Conservation (phyloP, 2,888 invertebrate species). For the Thereva unica region DNA sequence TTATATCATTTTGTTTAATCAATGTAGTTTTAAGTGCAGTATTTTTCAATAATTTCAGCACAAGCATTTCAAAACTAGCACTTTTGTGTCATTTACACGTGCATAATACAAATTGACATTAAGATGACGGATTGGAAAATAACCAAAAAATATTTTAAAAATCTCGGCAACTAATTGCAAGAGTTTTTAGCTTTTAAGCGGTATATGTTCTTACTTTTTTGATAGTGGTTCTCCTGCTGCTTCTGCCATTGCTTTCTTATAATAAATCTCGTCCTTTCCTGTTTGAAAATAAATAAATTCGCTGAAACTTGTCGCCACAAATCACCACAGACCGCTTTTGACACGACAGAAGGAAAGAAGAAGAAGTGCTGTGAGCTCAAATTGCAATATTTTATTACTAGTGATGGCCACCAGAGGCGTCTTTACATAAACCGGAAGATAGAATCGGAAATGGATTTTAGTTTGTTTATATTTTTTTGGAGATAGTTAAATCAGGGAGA, state of each 20-base stretch:
- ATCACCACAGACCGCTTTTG: too few relatives aligned
- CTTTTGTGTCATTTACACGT: background rate
- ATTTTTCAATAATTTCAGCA: background rate
- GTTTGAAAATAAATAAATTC: too few relatives aligned
- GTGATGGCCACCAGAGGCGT: too few relatives aligned
- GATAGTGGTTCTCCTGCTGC: conserved; percentile 15
- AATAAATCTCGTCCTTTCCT: too few relatives aligned
- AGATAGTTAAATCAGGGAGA: too few relatives aligned
- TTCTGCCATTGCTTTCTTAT: conserved; percentile 8
- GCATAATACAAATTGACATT: conserved; percentile 10
- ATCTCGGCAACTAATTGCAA: background rate
- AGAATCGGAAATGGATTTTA: too few relatives aligned
- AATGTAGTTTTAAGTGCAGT: conserved; percentile 9
- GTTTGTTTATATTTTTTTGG: too few relatives aligned
- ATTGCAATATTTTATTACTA: too few relatives aligned
- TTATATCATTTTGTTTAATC: conserved; percentile 5
- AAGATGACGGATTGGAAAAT: conserved; percentile 1
- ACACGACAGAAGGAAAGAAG: too few relatives aligned
- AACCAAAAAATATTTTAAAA: background rate
- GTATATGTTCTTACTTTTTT: conserved; percentile 21
- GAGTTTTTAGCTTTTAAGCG: background rate
- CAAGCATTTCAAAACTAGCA: conserved; percentile 24
- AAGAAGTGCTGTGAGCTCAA: too few relatives aligned
- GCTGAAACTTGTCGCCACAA: too few relatives aligned
- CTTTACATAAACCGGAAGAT: too few relatives aligned